Evolutionary conservation across 2,888 invertebrate species (phyloP).

Genomic region (Ametastegia equiseti): DNA sequence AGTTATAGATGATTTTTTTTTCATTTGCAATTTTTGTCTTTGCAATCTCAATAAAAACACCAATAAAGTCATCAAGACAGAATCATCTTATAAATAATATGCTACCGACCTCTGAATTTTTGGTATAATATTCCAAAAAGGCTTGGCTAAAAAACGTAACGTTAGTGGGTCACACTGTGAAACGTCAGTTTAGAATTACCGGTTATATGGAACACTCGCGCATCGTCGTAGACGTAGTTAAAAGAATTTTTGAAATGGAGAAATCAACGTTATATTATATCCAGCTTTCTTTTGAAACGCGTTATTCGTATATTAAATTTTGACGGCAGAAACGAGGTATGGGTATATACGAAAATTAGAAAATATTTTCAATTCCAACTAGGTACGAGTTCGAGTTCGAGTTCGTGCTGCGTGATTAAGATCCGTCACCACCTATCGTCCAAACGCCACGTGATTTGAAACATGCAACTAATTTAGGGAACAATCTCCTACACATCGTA

Average conservation of each 20-base stretch:
- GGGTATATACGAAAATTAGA: background rate
- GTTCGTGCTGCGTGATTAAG: too few relatives aligned
- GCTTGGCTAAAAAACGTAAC: too few relatives aligned
- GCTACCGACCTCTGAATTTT: background rate
- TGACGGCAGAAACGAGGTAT: background rate
- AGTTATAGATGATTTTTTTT: background rate
- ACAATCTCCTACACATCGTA: too few relatives aligned
- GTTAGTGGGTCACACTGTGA: slow-evolving; percentile 12
- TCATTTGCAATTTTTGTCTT: background rate
- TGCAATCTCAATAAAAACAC: background rate
- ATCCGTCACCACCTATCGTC: too few relatives aligned
- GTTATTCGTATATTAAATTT: background rate
- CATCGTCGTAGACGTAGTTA: background rate
- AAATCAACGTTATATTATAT: background rate
- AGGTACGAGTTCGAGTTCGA: background rate
- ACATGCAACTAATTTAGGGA: too few relatives aligned
- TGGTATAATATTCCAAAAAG: background rate
- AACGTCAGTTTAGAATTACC: slow-evolving; percentile 23
- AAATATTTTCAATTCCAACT: background rate
- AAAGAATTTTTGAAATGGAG: background rate
- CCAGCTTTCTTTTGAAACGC: background rate
- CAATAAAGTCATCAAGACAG: background rate
- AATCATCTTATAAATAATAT: slow-evolving; percentile 25
- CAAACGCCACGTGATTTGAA: too few relatives aligned
- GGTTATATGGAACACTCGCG: slow-evolving; percentile 25